Base-by-base conservation (phyloP, 64 coral and sea anemone genomes). In the Platygyra sinensis region DNA sequence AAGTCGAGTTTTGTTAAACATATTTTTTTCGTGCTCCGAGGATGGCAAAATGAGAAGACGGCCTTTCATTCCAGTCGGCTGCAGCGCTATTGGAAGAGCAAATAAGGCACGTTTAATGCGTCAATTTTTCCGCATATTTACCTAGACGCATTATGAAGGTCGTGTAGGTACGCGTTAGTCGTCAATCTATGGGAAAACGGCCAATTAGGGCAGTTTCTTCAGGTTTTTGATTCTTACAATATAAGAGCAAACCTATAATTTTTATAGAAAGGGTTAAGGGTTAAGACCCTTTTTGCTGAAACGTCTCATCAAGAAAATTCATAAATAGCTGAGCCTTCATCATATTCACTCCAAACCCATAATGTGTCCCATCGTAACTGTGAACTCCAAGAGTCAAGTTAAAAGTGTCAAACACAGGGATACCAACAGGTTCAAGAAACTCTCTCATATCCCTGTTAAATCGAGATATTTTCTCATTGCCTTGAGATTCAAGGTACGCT, bases 331-430 rank as follows among this genome's bases (percentile, higher is more conserved):
- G 94, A 24, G 94, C 94, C 55, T 95, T 95, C 57, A 88, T 74
- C 59, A 95, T 83, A 50, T 95, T 95, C 1, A 85, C 81, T 11
- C 89, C 89, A 51, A 74, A 67, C 1, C 94, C 94, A 62, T 95
- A 95, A 50, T 95, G 94, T n/a, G 94, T 95, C 3, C 94, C 94
- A 22, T 95, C 94, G 27, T 92, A 92, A 64, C 94, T 95, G 22
- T 92, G 89, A 17, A 95, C 84, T 18, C 94, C 94, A 20, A 65
- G 30, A 11, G 94, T 96, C 22, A 96, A 73, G 15, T 83, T 71
- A 63, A 86, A 96, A 15, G 92, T 79, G 76, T 96, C 94, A 77
- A 96, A 89, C 5, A 92, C 79, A 10, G 74, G 57, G 19, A 95
- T 52, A 12, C 86, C 90, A 46, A 49, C 24, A 1, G 71, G 76